These are phyloP conservation scores for Opisthocomus hoazin DNA, from an alignment of 2,113 vertebrate species.

Conservation along the genomic window DNA sequence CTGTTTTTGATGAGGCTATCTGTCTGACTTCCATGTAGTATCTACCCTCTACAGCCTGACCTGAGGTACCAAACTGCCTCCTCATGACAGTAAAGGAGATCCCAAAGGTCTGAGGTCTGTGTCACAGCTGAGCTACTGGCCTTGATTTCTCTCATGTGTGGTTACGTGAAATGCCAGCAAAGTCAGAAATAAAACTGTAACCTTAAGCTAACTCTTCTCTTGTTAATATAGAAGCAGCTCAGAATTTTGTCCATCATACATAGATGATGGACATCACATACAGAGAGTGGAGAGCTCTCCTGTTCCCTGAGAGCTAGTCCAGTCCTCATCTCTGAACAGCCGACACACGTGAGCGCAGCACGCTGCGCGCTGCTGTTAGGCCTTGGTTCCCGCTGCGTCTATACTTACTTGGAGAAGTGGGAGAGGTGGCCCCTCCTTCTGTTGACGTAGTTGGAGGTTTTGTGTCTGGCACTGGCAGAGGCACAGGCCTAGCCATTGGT, in stretches of 20 bases:
- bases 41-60: background rate
- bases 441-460: constrained; percentile 95
- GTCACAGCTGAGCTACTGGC: background rate
- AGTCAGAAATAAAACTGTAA: background rate
- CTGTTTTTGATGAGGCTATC: background rate
- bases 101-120: background rate
- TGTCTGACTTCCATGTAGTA: background rate
- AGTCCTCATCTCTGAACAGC: background rate
- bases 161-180: background rate
- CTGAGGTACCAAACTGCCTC: background rate
- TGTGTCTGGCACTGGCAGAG: constrained; percentile 94
- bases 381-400: background rate
- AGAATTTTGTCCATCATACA: background rate
- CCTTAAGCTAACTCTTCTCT: background rate
- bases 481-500: constrained; percentile 97
- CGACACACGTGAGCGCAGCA: background rate
- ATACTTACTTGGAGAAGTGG: constrained; percentile 97
- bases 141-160: background rate
- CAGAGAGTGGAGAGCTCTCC: background rate
- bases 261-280: too few species aligned
- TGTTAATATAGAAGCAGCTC: background rate
- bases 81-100: background rate
- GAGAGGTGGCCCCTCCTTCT: constrained; percentile 92
- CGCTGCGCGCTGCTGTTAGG: background rate
- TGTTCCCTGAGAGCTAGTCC: background rate